These are phyloP conservation scores for Neodiprion lecontei DNA, from an alignment of 1,140 invertebrate genomes.

Conservation along the genomic window DNA sequence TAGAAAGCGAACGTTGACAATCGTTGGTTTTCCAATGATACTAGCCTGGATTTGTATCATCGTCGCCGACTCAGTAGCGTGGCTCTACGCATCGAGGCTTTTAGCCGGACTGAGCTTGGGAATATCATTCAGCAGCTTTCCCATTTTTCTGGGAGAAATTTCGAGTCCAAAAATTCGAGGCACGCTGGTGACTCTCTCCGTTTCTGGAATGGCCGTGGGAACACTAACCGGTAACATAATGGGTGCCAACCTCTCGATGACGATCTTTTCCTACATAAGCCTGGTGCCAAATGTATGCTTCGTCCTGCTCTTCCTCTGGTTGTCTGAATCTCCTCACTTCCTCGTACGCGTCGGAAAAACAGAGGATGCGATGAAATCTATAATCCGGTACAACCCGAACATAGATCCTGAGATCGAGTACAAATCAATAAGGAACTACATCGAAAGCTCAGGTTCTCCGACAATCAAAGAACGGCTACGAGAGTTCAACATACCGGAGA, in stretches of 20 bases:
- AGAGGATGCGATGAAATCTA: constrained; percentile 66
- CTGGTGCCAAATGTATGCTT: constrained; percentile 63
- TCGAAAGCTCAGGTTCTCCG: not conserved
- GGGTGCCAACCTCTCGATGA: constrained; percentile 64
- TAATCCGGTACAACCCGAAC: constrained; percentile 26
- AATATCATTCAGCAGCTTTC: constrained; percentile 67
- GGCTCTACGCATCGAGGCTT: constrained; percentile 60
- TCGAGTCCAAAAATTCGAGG: constrained; percentile 69
- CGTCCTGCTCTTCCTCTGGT: constrained; percentile 66
- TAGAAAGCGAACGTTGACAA: constrained; percentile 67
- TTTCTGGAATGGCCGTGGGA: constrained; percentile 64
- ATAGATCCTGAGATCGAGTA: constrained; percentile 12
- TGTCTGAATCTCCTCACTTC: constrained; percentile 80
- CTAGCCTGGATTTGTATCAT: constrained; percentile 68
- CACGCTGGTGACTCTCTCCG: constrained; percentile 68
- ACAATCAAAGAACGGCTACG: constrained; percentile 14
- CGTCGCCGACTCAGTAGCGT: constrained; percentile 54
- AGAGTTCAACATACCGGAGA: constrained; percentile 42
- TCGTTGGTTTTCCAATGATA: constrained; percentile 65
- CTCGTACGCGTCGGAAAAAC: constrained; percentile 63
- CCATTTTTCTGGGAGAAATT: constrained; percentile 69
- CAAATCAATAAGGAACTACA: not conserved
- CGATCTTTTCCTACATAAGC: constrained; percentile 63
- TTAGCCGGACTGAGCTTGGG: constrained; percentile 69
- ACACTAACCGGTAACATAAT: constrained; percentile 71